Evolutionary conservation across 2,113 vertebrate species (phyloP).

Genomic region (Apteryx mantelli): DNA sequence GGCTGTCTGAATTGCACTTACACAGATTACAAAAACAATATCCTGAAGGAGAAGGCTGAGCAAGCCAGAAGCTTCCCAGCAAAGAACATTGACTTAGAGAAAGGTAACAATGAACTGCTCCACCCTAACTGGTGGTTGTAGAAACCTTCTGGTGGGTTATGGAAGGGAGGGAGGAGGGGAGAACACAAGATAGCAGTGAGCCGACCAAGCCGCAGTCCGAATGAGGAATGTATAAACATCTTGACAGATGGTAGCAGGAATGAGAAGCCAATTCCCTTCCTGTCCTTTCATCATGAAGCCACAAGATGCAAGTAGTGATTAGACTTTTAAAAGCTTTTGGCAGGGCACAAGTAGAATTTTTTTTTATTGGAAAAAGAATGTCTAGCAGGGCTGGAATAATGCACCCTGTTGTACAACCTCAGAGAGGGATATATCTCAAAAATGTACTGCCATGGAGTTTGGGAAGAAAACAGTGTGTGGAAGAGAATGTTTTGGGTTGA

Average conservation of each 20-base stretch:
- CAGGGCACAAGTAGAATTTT: not conserved
- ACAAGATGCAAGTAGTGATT: conserved; percentile 43
- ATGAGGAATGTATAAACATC: not conserved
- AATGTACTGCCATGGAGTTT: not conserved
- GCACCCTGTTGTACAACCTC: not conserved
- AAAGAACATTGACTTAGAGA: conserved; percentile 91
- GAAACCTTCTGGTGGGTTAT: not conserved
- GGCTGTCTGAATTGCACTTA: not conserved
- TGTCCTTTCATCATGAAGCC: conserved; percentile 52
- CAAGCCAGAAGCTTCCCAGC: conserved; percentile 77
- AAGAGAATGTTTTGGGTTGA: not conserved
- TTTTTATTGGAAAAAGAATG: not conserved
- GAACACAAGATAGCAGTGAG: not conserved
- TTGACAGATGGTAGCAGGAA: not conserved
- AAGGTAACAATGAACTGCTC: conserved; percentile 79
- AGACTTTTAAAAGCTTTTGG: conserved; percentile 11
- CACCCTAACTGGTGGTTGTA: conserved; percentile 18
- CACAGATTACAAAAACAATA: conserved; percentile 96
- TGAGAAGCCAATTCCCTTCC: not conserved
- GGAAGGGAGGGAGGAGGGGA: not conserved
- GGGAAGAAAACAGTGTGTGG: not conserved
- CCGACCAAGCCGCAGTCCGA: not conserved
- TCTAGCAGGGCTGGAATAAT: not conserved
- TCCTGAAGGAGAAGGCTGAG: conserved; percentile 87
- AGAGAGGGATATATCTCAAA: not conserved